phyloP scores from a whole-genome alignment of 2,797 vertebrate species.

The Momotus momota region DNA sequence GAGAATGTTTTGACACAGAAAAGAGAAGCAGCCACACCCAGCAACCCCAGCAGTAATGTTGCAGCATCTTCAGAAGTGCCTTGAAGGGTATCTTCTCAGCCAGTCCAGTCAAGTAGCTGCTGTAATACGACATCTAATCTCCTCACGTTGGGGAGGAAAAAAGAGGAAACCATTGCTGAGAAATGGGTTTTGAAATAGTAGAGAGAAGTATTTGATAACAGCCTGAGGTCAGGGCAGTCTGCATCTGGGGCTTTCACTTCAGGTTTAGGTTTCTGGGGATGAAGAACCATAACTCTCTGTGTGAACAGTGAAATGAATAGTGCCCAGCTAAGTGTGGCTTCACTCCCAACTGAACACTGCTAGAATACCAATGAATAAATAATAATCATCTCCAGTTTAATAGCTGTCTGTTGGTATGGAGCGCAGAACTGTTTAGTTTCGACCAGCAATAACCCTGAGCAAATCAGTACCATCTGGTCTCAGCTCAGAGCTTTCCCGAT shows the following conservation, averaged over 20 bases:
- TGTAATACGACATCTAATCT: not conserved
- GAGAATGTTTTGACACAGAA: not conserved
- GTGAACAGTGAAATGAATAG: not conserved
- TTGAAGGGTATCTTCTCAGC: not conserved
- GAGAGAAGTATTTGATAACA: not conserved
- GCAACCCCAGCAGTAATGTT: not conserved
- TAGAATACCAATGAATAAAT: not conserved
- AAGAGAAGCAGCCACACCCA: not conserved
- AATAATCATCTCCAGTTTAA: not conserved
- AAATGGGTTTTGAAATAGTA: constrained; percentile 6
- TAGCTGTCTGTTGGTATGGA: not conserved
- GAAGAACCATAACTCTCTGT: accelerated
- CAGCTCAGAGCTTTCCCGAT: constrained; percentile 4
- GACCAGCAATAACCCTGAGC: constrained; percentile 21
- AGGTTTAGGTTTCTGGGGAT: not conserved
- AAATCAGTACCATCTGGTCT: constrained; percentile 54
- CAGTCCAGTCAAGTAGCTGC: not conserved
- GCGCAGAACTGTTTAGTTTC: not conserved
- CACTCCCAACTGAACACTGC: not conserved
- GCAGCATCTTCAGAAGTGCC: not conserved
- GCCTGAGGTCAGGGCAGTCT: not conserved
- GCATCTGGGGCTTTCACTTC: constrained; percentile 31
- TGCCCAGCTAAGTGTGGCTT: not conserved
- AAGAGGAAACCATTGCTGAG: not conserved
- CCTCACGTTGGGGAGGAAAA: not conserved